A percentile compares a stretch with the other conserved stretches of the same genome.
These are phyloP conservation scores for Passer domesticus DNA, from an alignment of 2,113 vertebrate species.

Conservation along the genomic window DNA sequence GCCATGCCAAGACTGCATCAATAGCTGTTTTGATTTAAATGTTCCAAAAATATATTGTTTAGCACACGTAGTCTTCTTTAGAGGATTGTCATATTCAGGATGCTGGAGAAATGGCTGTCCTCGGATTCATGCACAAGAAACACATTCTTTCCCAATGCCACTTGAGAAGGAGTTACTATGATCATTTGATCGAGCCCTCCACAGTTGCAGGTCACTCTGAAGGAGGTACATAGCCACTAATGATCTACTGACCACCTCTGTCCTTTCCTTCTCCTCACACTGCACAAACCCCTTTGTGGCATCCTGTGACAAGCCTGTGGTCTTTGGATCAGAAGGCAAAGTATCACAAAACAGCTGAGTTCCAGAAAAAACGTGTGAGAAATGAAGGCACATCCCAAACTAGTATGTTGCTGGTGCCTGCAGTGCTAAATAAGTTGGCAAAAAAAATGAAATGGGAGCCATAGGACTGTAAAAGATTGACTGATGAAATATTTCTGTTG, in stretches of 20 bases:
- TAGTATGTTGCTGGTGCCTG: constrained; percentile 4
- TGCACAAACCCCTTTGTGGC: not conserved
- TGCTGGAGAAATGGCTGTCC: not conserved
- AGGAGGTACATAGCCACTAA: not conserved
- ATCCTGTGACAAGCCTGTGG: not conserved
- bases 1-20: not conserved
- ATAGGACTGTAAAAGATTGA: not conserved
- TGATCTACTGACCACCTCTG: not conserved
- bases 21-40: not conserved
- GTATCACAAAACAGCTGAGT: not conserved
- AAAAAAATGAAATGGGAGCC: not conserved
- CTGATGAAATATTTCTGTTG: constrained; percentile 44
- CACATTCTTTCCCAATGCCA: not conserved
- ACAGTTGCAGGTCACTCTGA: not conserved
- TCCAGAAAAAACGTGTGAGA: not conserved
- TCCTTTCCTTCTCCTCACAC: not conserved
- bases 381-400: not conserved
- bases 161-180: not conserved
- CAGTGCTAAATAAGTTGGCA: not conserved
- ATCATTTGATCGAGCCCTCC: not conserved
- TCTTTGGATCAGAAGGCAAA: not conserved
- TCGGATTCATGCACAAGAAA: not conserved
- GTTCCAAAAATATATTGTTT: not conserved
- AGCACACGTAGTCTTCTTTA: not conserved
- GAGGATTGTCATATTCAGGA: not conserved